phyloP scores from a whole-genome alignment of 2,113 vertebrate species.

The Trematocara macrostoma region DNA sequence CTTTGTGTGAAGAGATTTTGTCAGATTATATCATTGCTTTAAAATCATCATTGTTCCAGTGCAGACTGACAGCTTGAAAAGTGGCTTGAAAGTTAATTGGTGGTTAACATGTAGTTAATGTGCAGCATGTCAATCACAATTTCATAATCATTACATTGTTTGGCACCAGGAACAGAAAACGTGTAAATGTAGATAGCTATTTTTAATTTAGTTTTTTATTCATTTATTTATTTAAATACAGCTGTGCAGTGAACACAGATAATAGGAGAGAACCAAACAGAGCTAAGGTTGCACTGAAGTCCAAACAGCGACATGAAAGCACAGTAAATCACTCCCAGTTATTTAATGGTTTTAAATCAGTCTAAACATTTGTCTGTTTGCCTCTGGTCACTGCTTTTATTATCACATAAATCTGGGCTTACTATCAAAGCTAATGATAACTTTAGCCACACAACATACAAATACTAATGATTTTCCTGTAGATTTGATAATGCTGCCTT shows the following conservation, averaged over 20 bases:
- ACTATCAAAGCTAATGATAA: not conserved
- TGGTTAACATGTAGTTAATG: not conserved
- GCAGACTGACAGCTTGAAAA: not conserved
- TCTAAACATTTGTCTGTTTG: not conserved
- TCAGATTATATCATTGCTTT: not conserved
- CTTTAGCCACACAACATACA: not conserved
- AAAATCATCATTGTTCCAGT: not conserved
- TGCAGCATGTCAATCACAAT: not conserved
- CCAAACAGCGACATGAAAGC: not conserved
- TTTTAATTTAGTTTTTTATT: rapidly evolving
- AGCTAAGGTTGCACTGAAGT: not conserved
- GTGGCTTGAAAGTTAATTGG: not conserved
- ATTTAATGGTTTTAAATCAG: not conserved
- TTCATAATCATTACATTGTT: not conserved
- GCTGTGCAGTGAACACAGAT: not conserved
- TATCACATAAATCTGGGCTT: not conserved
- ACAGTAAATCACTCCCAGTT: not conserved
- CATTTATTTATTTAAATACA: not conserved
- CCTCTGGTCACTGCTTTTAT: not conserved
- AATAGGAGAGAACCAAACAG: not conserved
- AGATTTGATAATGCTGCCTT: not conserved
- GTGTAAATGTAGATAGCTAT: not conserved
- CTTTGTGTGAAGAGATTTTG: not conserved
- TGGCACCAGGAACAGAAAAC: not conserved
- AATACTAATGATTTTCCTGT: not conserved